These are phyloP conservation scores for Pseudonaja textilis DNA, from an alignment of 2,113 vertebrate species.

Conservation along the genomic window DNA sequence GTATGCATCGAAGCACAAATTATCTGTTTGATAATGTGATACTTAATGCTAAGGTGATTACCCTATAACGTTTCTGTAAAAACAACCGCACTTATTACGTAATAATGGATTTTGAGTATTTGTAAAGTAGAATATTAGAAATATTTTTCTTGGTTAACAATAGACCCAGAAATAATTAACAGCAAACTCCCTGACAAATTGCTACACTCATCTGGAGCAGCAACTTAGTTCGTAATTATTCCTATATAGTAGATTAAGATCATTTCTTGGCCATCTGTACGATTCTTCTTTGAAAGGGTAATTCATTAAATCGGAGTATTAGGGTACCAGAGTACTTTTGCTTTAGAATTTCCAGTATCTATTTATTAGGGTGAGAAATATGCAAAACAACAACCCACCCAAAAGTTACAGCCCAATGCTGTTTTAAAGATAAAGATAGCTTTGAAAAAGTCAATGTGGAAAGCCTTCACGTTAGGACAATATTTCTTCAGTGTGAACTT, in stretches of 20 bases:
- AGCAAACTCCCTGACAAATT: slow-evolving; percentile 14
- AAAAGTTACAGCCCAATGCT: slow-evolving; percentile 31
- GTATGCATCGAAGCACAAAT: slow-evolving; percentile 30
- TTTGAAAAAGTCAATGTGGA: slow-evolving; percentile 6
- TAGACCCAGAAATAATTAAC: slow-evolving; percentile 31
- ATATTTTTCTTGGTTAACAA: slow-evolving; percentile 17
- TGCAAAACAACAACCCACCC: not conserved
- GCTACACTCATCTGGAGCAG: slow-evolving; percentile 25
- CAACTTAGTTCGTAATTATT: slow-evolving; percentile 31
- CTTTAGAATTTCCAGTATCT: slow-evolving; percentile 17
- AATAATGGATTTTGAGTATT: slow-evolving; percentile 26
- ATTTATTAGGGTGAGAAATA: slow-evolving; percentile 35
- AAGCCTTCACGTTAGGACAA: slow-evolving; percentile 35
- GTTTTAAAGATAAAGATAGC: slow-evolving; percentile 39
- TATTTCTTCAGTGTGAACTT: slow-evolving; percentile 38
- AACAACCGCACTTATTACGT: slow-evolving; percentile 13
- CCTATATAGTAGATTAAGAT: slow-evolving; percentile 15
- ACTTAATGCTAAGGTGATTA: slow-evolving; percentile 9
- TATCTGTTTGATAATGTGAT: slow-evolving; percentile 12
- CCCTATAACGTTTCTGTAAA: slow-evolving; percentile 40
- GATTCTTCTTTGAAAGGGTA: slow-evolving; percentile 18
- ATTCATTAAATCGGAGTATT: not conserved
- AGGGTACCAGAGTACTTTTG: not conserved
- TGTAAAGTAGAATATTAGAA: slow-evolving; percentile 5
- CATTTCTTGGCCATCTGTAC: not conserved